A percentile compares a stretch with the other conserved stretches of the same genome.
Conservation (phyloP, 2,888 invertebrate genomes). For the Globia sparganii region DNA sequence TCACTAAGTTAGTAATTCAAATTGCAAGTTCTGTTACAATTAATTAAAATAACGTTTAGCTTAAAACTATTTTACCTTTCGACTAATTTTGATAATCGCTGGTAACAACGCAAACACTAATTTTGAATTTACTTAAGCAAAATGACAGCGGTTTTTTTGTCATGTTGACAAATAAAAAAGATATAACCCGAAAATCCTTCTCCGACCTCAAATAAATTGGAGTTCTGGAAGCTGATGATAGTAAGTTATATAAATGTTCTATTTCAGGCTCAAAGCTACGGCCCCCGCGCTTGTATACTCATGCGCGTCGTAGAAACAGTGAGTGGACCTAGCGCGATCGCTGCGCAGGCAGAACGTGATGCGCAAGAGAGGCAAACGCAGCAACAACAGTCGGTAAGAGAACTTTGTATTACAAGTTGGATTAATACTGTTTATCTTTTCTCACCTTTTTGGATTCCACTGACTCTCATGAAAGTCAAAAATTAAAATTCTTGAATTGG, state of each 20-base stretch:
- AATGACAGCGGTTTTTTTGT: no score
- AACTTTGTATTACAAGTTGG: background rate
- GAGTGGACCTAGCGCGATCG: slow-evolving; percentile 89
- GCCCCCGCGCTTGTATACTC: slow-evolving; percentile 98
- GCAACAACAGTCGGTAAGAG: slow-evolving; percentile 34
- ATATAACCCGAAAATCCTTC: no score
- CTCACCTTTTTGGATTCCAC: background rate
- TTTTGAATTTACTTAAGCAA: no score
- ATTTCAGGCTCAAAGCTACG: slow-evolving; percentile 97
- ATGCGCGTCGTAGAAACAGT: slow-evolving; percentile 99
- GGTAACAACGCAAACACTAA: no score
- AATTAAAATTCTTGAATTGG: background rate
- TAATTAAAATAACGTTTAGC: no score
- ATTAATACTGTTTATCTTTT: background rate
- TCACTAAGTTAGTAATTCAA: background rate
- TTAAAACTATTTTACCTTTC: no score
- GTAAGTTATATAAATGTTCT: background rate
- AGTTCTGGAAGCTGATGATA: background rate
- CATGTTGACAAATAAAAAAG: no score
- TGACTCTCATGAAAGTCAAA: background rate
- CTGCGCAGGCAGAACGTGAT: slow-evolving; percentile 72
- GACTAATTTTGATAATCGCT: no score
- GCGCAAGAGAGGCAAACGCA: slow-evolving; percentile 63
- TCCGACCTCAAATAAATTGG: background rate
- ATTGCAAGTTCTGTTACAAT: background rate